A percentile compares a stretch with the other conserved stretches of the same genome.
Conservation (phyloP, 2,888 invertebrate species). For the Tetranychus piercei region DNA sequence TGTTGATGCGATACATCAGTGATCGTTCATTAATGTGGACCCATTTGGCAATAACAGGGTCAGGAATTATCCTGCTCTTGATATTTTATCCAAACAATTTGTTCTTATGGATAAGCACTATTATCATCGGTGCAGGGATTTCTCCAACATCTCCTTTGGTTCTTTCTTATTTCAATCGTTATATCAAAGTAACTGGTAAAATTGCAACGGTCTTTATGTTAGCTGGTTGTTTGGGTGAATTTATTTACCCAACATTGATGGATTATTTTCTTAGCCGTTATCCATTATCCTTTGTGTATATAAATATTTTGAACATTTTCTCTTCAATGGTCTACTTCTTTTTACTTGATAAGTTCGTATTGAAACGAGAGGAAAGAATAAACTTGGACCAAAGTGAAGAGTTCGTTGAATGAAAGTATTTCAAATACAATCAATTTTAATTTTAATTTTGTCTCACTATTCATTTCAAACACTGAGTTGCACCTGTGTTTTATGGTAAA, state of each 20-base stretch:
- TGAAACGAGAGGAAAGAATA: not conserved
- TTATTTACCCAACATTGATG: not conserved
- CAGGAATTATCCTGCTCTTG: not conserved
- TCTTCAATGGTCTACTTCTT: not conserved
- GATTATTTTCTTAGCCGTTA: not conserved
- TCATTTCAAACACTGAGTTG: too few relatives aligned
- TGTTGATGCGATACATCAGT: not conserved
- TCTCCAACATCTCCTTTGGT: not conserved
- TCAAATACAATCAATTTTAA: too few relatives aligned
- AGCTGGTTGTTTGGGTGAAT: not conserved
- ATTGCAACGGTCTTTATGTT: not conserved
- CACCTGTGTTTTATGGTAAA: too few relatives aligned
- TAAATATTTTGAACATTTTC: not conserved
- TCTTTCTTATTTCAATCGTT: not conserved
- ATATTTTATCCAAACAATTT: not conserved
- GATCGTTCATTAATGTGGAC: not conserved
- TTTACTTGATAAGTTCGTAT: not conserved
- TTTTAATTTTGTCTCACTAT: too few relatives aligned
- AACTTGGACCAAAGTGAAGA: too few relatives aligned
- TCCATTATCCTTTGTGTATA: not conserved
- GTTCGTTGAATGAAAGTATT: too few relatives aligned
- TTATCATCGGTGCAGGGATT: not conserved
- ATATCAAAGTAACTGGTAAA: slow-evolving; percentile 1
- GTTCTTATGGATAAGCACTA: not conserved
- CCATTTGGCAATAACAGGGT: not conserved